Conservation (phyloP, 2,113 vertebrate species). For the Argyrosomus japonicus region DNA sequence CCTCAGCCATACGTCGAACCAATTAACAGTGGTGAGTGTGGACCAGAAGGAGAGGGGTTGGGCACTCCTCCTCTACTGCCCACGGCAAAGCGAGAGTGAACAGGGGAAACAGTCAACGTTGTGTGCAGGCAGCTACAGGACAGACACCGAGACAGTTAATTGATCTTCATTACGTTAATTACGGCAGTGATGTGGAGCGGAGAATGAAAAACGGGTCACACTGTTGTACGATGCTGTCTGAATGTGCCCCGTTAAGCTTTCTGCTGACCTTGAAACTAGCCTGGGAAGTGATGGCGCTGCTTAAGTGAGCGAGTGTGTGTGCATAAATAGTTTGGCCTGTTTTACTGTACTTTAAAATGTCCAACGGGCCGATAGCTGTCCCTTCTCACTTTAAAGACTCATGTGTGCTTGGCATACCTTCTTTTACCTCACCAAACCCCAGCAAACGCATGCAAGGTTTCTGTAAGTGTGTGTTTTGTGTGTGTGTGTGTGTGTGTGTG, state of each 20-base stretch:
- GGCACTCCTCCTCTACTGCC: conserved; percentile 12
- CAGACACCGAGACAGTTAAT: conserved; percentile 71
- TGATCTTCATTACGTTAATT: conserved; percentile 86
- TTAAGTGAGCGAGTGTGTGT: conserved; percentile 6
- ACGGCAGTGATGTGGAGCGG: conserved; percentile 69
- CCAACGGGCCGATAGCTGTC: not conserved
- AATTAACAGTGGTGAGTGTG: conserved; percentile 58
- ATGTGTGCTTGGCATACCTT: not conserved
- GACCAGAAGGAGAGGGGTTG: not conserved
- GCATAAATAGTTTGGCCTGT: conserved; percentile 32
- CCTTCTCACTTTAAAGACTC: not conserved
- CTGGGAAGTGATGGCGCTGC: conserved; percentile 24
- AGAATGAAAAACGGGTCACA: conserved; percentile 63
- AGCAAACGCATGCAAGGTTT: conserved; percentile 7
- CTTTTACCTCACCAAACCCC: conserved; percentile 24
- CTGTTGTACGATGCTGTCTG: conserved; percentile 39
- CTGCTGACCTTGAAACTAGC: conserved; percentile 75
- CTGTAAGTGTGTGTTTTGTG: not conserved
- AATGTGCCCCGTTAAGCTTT: conserved; percentile 47
- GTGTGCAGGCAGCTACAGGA: conserved; percentile 56
- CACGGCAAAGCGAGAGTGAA: conserved; percentile 19
- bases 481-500: conserved; percentile 8
- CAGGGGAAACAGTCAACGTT: conserved; percentile 19
- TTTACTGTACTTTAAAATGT: conserved; percentile 27
- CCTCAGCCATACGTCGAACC: conserved; percentile 57